Evolutionary conservation across 2,113 vertebrate species (phyloP).

Genomic region (Todiramphus chloris): DNA sequence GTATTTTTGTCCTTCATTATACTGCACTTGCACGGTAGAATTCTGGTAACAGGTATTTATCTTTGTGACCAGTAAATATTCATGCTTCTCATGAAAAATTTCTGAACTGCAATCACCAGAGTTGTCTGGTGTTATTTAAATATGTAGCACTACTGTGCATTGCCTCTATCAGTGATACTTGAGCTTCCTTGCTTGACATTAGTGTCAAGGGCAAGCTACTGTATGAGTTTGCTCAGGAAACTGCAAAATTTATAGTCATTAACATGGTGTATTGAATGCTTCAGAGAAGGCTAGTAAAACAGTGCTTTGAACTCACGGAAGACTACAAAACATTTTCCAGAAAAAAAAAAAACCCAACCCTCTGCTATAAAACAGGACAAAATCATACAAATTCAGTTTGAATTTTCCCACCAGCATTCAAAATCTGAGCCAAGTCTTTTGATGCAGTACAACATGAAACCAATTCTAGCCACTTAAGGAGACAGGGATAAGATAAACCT

Average conservation of each 20-base stretch:
- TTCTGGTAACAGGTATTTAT: neutral
- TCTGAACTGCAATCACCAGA: neutral
- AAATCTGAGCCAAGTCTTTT: neutral
- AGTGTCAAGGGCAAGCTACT: neutral
- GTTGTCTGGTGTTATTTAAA: neutral
- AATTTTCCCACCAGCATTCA: neutral
- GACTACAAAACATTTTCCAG: neutral
- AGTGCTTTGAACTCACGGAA: neutral
- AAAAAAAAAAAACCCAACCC: neutral
- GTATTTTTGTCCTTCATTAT: neutral
- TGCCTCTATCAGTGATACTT: neutral
- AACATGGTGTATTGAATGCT: neutral
- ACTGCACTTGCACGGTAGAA: neutral
- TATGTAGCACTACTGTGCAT: neutral
- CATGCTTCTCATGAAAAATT: neutral
- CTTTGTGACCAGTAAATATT: neutral
- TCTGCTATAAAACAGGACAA: neutral
- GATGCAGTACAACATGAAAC: neutral
- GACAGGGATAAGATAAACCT: neutral
- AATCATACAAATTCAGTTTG: neutral
- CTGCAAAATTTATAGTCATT: neutral
- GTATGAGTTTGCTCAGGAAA: neutral
- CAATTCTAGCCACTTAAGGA: neutral
- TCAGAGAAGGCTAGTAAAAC: neutral
- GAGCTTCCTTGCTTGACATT: neutral